Conservation (phyloP, 53 echinoderm and acorn worm genomes). For the Zoroaster sp. region DNA sequence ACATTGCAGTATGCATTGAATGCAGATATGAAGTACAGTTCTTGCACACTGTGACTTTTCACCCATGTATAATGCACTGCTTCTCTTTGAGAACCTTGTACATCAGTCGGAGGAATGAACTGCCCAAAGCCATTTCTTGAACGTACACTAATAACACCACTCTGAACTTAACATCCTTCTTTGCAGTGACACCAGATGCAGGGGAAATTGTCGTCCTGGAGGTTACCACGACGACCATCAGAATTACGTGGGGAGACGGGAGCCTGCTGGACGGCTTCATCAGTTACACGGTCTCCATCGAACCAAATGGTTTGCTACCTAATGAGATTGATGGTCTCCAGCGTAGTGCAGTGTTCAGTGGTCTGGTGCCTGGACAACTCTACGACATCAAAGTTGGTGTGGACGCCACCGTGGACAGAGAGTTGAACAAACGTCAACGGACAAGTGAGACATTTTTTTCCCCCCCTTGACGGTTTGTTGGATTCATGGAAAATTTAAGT, state of each 20-base stretch:
- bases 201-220: conserved; percentile 47
- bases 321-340: neutral
- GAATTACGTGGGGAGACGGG: conserved; percentile 52
- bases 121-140: too few species aligned
- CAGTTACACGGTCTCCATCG: neutral
- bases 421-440: neutral
- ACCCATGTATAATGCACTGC: too few species aligned
- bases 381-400: conserved; percentile 10
- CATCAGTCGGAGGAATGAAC: too few species aligned
- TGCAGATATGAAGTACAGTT: too few species aligned
- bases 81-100: too few species aligned
- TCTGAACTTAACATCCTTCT: neutral
- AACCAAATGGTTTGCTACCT: neutral
- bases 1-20: too few species aligned
- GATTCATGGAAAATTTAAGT: too few species aligned
- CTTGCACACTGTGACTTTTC: too few species aligned
- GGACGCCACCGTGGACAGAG: neutral
- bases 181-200: conserved; percentile 12
- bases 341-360: conserved; percentile 33
- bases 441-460: conserved; percentile 30
- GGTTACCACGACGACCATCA: conserved; percentile 20
- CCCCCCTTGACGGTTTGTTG: too few species aligned
- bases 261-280: neutral
- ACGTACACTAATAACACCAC: too few species aligned
- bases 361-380: conserved; percentile 37